Evolutionary conservation across 2,888 invertebrate genomes (phyloP).

Genomic region (Drosophila longiperda): DNA sequence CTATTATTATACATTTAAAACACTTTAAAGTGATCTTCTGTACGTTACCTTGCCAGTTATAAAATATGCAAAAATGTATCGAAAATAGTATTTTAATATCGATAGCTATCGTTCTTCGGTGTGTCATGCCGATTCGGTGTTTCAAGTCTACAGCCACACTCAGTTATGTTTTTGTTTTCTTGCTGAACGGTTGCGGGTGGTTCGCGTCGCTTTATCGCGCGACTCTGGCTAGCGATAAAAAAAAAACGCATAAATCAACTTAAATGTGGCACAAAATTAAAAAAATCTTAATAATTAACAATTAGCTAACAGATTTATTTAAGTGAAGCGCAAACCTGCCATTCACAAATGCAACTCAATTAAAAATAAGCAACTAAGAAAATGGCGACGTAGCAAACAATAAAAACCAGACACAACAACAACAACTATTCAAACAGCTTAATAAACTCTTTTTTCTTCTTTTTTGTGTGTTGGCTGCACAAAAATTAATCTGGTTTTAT

Average conservation of each 20-base stretch:
- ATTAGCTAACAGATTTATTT: background rate
- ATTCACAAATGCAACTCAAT: constrained; percentile 13
- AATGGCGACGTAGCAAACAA: constrained; percentile 74
- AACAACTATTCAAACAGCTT: constrained; percentile 66
- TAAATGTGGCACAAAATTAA: constrained; percentile 31
- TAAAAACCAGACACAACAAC: constrained; percentile 36
- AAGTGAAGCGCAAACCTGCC: background rate
- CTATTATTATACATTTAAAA: background rate
- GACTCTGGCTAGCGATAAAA: constrained; percentile 9
- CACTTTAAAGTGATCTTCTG: background rate
- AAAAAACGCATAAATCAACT: constrained; percentile 38
- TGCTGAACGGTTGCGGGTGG: constrained; percentile 11
- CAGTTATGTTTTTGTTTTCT: constrained; percentile 68
- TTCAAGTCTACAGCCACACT: constrained; percentile 34
- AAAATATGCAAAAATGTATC: background rate
- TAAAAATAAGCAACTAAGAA: constrained; percentile 38
- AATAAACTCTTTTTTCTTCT: constrained; percentile 60
- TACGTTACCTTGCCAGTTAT: background rate
- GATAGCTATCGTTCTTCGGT: background rate
- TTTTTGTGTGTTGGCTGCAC: constrained; percentile 47
- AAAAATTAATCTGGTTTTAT: constrained; percentile 80
- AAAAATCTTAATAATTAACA: constrained; percentile 16
- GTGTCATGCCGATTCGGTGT: constrained; percentile 10
- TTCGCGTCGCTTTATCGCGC: constrained; percentile 36
- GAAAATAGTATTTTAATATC: constrained; percentile 5